A percentile compares a stretch with the other conserved stretches of the same genome.
These are phyloP conservation scores for Lycorma delicatula DNA, from an alignment of 1,140 invertebrate genomes.

Conservation along the genomic window DNA sequence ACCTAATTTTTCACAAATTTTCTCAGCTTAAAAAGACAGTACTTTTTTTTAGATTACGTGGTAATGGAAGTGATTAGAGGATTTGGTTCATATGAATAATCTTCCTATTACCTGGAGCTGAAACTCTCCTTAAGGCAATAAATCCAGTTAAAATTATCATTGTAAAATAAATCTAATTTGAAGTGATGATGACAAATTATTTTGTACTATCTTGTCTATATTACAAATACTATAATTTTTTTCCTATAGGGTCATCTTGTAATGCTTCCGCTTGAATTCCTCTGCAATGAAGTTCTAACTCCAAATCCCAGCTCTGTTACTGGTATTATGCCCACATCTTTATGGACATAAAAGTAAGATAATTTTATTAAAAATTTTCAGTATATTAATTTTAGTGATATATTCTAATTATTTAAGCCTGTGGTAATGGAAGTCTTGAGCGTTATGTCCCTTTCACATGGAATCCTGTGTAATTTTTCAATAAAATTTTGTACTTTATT, in stretches of 20 bases:
- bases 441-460: too few relatives aligned
- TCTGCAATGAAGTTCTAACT: slow-evolving; percentile 71
- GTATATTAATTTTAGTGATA: too few relatives aligned
- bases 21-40: too few relatives aligned
- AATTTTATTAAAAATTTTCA: too few relatives aligned
- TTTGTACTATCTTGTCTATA: not conserved
- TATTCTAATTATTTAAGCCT: too few relatives aligned
- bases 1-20: too few relatives aligned
- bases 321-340: slow-evolving; percentile 67
- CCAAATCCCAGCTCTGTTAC: slow-evolving; percentile 71
- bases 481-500: too few relatives aligned
- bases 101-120: not conserved
- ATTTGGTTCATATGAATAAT: too few relatives aligned
- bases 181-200: not conserved
- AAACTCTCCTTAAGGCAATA: not conserved
- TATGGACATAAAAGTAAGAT: slow-evolving; percentile 73
- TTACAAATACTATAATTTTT: not conserved
- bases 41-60: too few relatives aligned
- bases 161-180: not conserved
- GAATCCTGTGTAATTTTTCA: too few relatives aligned
- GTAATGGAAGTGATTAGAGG: too few relatives aligned
- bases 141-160: not conserved
- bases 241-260: slow-evolving; percentile 70
- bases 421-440: too few relatives aligned
- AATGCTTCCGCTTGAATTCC: slow-evolving; percentile 74